Base-by-base conservation (phyloP, 2,113 vertebrate genomes). In the Lophochroa leadbeateri region DNA sequence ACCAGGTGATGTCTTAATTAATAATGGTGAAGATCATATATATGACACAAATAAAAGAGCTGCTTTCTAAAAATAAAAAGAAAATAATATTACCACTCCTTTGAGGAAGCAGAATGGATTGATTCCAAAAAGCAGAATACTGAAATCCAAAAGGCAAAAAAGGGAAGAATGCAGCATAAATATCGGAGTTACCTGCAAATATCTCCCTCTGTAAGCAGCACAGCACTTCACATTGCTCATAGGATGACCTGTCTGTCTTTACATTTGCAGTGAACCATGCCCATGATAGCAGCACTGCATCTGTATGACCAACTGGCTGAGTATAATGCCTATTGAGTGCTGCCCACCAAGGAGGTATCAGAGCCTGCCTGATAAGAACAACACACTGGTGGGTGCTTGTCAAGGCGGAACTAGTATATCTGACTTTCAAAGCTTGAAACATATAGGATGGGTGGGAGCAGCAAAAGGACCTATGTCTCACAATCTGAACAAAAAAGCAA, bases 1-100 rank as follows among this genome's bases (percentile, higher is more conserved):
- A 92, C 25, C 89, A 92, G 67, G 65, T 88, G 79, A 96, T 92
- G 63, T 83, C 63, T 94, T 94, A 93, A 92, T 90, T 96, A 93
- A 82, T 76, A 69, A 61, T 67, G 50, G 35, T 74, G 44, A 94
- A 82, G 58, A 63, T 79, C 15, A 13, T 69, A 65, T 37, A 44
- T 31, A 44, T 80, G 58, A 82, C 71, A 81, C 68, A 94, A 94
- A 88, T 58, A 81, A 82, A 95, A 90, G 28, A 85, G 17, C 21
- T 83, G 63, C 29, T 86, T 91, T 94, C 86, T 10, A 82, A 72
- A 81, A 91, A 52, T 23, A 78, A 74, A 91, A 69, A n/a, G 67
- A 69, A 31, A 13, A 63, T 74, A 77, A 91, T 75, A 77, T 79
- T 80, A 49, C 31, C 23, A 41, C 6, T 76, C 13, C 41, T 76